A percentile compares a stretch with the other conserved stretches of the same genome.
Evolutionary conservation across 2,888 invertebrate genomes (phyloP).

Genomic region (Spicauda simplicius): DNA sequence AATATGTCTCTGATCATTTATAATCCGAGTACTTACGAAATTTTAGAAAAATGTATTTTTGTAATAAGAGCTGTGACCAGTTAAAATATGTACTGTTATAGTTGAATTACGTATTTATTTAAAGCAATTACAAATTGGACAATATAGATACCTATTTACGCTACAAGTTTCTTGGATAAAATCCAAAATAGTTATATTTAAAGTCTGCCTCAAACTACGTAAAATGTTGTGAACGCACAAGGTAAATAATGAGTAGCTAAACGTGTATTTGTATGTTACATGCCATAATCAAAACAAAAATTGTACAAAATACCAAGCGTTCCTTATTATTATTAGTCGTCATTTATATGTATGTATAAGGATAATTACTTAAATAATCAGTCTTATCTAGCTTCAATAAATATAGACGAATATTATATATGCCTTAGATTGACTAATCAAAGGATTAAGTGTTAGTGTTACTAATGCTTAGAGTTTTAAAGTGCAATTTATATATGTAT

Average conservation of each 20-base stretch:
- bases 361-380: conserved; percentile 1
- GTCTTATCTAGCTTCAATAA: conserved; percentile 26
- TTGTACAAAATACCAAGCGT: conserved; percentile 19
- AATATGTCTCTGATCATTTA: neutral
- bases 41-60: neutral
- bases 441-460: conserved; percentile 51
- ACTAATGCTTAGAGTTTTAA: conserved; percentile 52
- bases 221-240: conserved; percentile 30
- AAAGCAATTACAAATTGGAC: neutral
- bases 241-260: too few species aligned
- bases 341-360: neutral
- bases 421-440: conserved; percentile 41
- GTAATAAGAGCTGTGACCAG: neutral
- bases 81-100: neutral
- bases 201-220: conserved; percentile 23
- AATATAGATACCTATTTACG: conserved; percentile 3
- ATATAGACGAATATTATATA: conserved; percentile 17
- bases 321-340: conserved; percentile 16
- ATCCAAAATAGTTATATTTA: conserved; percentile 14
- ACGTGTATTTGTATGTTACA: neutral
- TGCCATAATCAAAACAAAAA: conserved; percentile 5
- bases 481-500: conserved; percentile 16
- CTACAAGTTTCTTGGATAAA: conserved; percentile 18
- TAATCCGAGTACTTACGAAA: neutral
- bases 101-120: neutral